These are phyloP conservation scores for Echeneis naucrates DNA, from an alignment of 2,797 vertebrate genomes.

Conservation along the genomic window DNA sequence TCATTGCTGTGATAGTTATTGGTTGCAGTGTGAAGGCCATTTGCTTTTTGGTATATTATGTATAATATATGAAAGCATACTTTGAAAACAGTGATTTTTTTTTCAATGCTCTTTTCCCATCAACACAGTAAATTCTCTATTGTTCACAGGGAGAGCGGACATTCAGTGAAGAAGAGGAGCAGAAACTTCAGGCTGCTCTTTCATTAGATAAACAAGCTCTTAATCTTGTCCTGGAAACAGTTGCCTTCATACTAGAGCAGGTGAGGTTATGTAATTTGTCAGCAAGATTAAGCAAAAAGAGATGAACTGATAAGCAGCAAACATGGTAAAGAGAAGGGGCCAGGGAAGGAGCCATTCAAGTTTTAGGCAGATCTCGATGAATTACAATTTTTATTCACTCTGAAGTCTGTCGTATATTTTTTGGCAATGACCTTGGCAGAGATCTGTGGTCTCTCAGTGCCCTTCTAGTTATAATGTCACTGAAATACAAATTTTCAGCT, in stretches of 20 bases:
- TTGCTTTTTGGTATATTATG: neutral
- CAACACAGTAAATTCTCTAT: neutral
- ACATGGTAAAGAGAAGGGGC: neutral
- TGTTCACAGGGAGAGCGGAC: slow-evolving; percentile 87
- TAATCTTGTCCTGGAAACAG: slow-evolving; percentile 90
- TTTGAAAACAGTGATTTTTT: slow-evolving; percentile 2
- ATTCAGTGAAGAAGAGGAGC: slow-evolving; percentile 96
- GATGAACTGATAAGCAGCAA: neutral
- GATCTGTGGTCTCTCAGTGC: too few species aligned
- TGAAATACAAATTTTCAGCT: neutral
- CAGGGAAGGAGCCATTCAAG: too few species aligned
- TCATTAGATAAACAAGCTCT: slow-evolving; percentile 92
- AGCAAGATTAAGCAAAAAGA: neutral
- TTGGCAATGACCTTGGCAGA: neutral
- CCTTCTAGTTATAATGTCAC: too few species aligned
- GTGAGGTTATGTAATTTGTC: slow-evolving; percentile 69
- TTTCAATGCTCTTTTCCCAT: neutral
- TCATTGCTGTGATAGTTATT: too few species aligned
- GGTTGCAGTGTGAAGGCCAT: too few species aligned
- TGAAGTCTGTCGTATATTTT: neutral
- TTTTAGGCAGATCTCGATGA: too few species aligned
- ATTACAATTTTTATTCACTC: too few species aligned
- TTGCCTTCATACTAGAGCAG: slow-evolving; percentile 96
- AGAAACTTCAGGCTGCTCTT: slow-evolving; percentile 92
- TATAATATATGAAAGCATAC: neutral